Evolutionary conservation across 2,888 invertebrate species (phyloP), one percentile per base, ranked within the genome.

Genomic region (Nemotelus nigrinus): DNA sequence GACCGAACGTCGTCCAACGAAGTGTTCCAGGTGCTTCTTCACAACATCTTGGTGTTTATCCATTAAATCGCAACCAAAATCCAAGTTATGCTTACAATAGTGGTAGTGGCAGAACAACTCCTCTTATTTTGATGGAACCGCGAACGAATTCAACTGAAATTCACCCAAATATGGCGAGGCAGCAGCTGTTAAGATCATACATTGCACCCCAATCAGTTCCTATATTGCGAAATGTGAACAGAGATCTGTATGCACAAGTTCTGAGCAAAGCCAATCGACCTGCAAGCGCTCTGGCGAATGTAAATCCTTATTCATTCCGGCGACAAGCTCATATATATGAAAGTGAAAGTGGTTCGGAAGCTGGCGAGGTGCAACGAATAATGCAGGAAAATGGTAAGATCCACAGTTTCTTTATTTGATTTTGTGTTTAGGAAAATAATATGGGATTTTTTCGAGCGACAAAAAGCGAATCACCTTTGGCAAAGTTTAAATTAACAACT

Each of bases 321-420:
- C 57, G 57, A n/a, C 58, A n/a, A 47, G 4, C 47, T 3, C 47
- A 58, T 58, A 77, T 82, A 57, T 90, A 90, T 3, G 92, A 92
- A 83, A 92, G 91, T 79, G 93, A 93, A 84, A 92, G 92, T 83
- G 92, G 92, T 45, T 92, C 92, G 58, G 93, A 93, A 84, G 92
- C 92, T 57, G 92, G 92, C 3, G 93, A 93, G 86, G 90, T 93
- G 78, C 92, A 92, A 83, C 88, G 91, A 81, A 92, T 92, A 82
- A 86, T 90, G 83, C 88, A 80, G 43, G 70, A 25, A 7, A 39
- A 10, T 43, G 63, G 63, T 63, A 43, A 41, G 63, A 25, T 25
- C 25, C 1, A 25, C 25, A 25, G 25, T 25, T 25, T 25, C 25
- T 25, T 25, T 25, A 25, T 25, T 25, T 25, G 25, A 25, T 1